phyloP scores from a whole-genome alignment of 2,797 vertebrate species.

The Scarus forsteni region DNA sequence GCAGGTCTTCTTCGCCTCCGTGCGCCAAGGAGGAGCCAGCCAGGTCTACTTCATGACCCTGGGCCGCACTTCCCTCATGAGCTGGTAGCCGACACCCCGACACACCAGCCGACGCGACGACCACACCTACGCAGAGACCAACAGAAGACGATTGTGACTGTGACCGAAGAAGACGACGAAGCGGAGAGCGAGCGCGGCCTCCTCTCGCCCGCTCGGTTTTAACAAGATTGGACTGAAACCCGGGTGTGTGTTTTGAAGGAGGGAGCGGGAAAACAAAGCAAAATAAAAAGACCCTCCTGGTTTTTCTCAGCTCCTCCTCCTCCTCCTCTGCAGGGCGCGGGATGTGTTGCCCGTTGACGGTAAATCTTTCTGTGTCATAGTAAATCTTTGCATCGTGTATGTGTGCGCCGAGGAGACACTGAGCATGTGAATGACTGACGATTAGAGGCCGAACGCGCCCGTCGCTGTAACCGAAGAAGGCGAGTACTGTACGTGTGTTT shows the following conservation, averaged over 20 bases:
- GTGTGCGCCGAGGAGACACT: slow-evolving; percentile 47
- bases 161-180: slow-evolving; percentile 55
- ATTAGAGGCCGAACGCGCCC: slow-evolving; percentile 12
- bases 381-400: slow-evolving; percentile 61
- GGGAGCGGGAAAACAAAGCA: no score
- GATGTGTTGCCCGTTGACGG: slow-evolving; percentile 47
- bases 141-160: slow-evolving; percentile 79
- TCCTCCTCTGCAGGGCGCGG: slow-evolving; percentile 30
- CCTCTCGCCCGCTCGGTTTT: slow-evolving; percentile 29
- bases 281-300: background rate
- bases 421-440: slow-evolving; percentile 45
- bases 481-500: slow-evolving; percentile 48
- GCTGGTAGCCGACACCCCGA: slow-evolving; percentile 85
- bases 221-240: slow-evolving; percentile 59
- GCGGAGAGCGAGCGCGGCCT: slow-evolving; percentile 13
- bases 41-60: slow-evolving; percentile 97
- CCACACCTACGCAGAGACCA: slow-evolving; percentile 70
- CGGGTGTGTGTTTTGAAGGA: slow-evolving; percentile 1
- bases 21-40: slow-evolving; percentile 91
- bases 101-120: slow-evolving; percentile 77
- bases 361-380: slow-evolving; percentile 70
- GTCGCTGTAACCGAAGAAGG: slow-evolving; percentile 21
- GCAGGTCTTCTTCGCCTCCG: slow-evolving; percentile 92
- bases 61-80: slow-evolving; percentile 92
- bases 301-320: slow-evolving; percentile 18